Evolutionary conservation across 2,113 vertebrate genomes (phyloP).

Genomic region (Heterochromis multidens): DNA sequence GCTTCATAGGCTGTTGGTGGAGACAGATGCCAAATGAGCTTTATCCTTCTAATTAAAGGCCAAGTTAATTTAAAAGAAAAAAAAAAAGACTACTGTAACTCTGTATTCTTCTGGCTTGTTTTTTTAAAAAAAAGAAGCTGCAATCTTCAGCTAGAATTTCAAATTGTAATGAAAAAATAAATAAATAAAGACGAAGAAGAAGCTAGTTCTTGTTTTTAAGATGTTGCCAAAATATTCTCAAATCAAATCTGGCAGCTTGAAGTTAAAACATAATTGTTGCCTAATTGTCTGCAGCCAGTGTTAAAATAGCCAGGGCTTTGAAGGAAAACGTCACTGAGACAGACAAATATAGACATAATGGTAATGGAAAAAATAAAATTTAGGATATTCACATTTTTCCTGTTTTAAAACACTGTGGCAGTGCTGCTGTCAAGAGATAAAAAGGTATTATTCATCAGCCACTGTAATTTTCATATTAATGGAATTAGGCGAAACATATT

Average conservation of each 20-base stretch:
- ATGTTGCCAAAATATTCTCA: not conserved
- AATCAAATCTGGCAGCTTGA: not conserved
- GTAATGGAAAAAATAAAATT: not conserved
- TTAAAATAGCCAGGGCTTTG: not conserved
- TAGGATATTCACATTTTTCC: not conserved
- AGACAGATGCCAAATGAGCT: not conserved
- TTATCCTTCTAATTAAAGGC: not conserved
- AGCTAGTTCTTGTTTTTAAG: not conserved
- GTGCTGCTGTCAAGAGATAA: conserved; percentile 26
- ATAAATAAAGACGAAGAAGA: not conserved
- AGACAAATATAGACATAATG: not conserved
- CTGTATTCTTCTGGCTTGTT: not conserved
- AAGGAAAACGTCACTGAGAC: not conserved
- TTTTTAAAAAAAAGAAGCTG: not conserved
- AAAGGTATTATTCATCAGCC: conserved; percentile 28
- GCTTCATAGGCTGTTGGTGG: not conserved
- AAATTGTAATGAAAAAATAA: not conserved
- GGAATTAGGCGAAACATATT: conserved; percentile 30
- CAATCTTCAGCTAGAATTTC: not conserved
- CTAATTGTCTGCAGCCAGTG: not conserved
- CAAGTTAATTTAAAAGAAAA: not conserved
- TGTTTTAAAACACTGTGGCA: conserved; percentile 13
- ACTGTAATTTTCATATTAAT: conserved; percentile 43
- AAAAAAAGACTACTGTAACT: not conserved
- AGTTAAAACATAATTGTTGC: not conserved